These are phyloP conservation scores for Leucoraja ocellata DNA, from an alignment of 2,797 vertebrate genomes.

Conservation along the genomic window DNA sequence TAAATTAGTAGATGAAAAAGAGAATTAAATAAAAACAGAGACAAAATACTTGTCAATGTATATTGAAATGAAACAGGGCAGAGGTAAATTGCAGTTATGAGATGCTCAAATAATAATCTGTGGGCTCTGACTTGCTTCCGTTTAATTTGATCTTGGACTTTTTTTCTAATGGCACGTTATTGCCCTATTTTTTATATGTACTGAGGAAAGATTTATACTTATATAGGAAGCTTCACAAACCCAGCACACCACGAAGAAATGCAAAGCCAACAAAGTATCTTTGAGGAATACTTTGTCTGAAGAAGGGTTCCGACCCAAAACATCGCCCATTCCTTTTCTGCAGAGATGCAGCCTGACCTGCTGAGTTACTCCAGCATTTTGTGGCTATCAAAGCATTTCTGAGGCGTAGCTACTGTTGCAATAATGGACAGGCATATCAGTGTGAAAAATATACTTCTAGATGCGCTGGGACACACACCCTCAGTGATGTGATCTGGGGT, in stretches of 20 bases:
- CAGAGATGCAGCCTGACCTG: no score
- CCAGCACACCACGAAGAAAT: background rate
- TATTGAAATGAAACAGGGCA: background rate
- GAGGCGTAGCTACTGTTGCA: no score
- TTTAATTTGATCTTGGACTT: background rate
- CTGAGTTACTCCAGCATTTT: no score
- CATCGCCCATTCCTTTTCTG: no score
- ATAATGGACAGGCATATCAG: background rate
- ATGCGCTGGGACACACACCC: no score
- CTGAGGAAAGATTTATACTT: background rate
- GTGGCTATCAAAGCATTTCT: background rate
- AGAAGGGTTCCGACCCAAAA: no score
- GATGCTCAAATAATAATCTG: background rate
- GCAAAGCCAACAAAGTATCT: background rate
- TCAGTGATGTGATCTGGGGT: no score
- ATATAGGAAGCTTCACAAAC: background rate
- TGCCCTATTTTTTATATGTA: no score
- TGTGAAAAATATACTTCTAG: no score
- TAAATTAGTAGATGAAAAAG: slow-evolving; percentile 22
- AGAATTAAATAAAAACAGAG: slow-evolving; percentile 30
- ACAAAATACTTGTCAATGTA: background rate
- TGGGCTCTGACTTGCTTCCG: background rate
- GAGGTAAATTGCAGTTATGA: slow-evolving; percentile 29
- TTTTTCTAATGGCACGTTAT: background rate
- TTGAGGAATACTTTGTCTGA: no score